These are phyloP conservation scores for Heterotilapia buettikoferi DNA, from an alignment of 2,113 vertebrate species.

Conservation along the genomic window DNA sequence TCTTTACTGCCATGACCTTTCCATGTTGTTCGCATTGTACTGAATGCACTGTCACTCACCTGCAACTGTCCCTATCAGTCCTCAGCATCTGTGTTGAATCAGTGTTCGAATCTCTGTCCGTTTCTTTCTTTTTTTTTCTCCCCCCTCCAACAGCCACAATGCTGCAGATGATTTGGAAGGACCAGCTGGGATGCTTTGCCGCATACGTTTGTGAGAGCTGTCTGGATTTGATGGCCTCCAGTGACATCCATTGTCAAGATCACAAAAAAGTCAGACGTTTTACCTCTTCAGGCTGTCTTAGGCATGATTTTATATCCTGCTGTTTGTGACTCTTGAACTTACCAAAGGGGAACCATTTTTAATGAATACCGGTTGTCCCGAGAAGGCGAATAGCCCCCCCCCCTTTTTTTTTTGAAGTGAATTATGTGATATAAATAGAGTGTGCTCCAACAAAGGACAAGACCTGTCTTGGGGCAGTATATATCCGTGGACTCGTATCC, in stretches of 20 bases:
- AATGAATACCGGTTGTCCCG: slow-evolving; percentile 13
- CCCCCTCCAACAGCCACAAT: neutral
- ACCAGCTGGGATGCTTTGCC: neutral
- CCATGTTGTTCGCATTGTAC: neutral
- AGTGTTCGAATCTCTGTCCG: neutral
- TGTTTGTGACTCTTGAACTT: slow-evolving; percentile 31
- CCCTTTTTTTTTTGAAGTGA: neutral
- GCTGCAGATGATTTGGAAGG: neutral
- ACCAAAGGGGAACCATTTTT: slow-evolving; percentile 24
- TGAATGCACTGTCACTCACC: neutral
- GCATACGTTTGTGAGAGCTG: slow-evolving; percentile 32
- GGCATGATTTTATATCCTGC: slow-evolving; percentile 20
- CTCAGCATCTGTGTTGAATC: slow-evolving; percentile 16
- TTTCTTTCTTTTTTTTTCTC: rapidly evolving
- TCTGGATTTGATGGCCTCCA: slow-evolving; percentile 20
- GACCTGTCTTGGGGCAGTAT: neutral
- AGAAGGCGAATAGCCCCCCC: neutral
- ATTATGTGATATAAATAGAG: slow-evolving; percentile 16
- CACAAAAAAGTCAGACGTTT: slow-evolving; percentile 33
- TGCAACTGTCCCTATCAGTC: neutral
- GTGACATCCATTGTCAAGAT: slow-evolving; percentile 27
- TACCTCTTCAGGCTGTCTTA: slow-evolving; percentile 10
- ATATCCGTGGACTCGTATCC: neutral
- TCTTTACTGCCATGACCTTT: slow-evolving; percentile 24
- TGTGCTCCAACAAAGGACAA: neutral